phyloP scores from a whole-genome alignment of 2,797 vertebrate genomes.

The Sorex maritimensis region DNA sequence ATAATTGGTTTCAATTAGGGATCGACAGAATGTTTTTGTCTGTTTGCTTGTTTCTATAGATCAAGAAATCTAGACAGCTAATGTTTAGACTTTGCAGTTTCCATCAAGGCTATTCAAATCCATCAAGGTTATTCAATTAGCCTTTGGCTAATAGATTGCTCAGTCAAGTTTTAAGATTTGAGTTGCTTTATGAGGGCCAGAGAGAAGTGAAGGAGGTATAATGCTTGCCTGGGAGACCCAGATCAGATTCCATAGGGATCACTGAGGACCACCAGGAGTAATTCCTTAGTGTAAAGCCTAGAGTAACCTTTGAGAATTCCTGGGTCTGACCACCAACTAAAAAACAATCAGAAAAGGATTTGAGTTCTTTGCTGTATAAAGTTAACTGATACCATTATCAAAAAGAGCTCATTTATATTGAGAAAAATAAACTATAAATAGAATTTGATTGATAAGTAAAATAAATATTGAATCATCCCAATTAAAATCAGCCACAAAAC shows the following conservation, averaged over 20 bases:
- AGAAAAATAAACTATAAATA: constrained; percentile 23
- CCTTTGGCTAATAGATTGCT: not conserved
- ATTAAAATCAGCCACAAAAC: not conserved
- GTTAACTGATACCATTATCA: constrained; percentile 27
- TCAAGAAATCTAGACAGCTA: not conserved
- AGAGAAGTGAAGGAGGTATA: not conserved
- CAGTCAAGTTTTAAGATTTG: not conserved
- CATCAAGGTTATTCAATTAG: not conserved
- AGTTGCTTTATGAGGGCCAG: no score
- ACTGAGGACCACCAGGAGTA: no score
- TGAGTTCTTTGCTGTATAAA: not conserved
- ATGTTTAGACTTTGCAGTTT: not conserved
- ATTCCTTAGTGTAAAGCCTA: no score
- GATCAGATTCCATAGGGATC: no score
- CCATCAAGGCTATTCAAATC: not conserved
- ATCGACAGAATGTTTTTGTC: no score
- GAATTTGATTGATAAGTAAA: constrained; percentile 42
- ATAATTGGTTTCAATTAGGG: no score
- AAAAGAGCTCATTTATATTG: constrained; percentile 35
- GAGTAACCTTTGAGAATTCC: no score
- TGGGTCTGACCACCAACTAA: no score
- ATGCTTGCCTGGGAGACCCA: no score
- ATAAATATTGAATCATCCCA: constrained; percentile 19
- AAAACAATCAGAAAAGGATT: not conserved
- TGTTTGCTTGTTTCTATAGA: no score